phyloP scores from a whole-genome alignment of 1,140 invertebrate genomes.

The Listronotus bonariensis region DNA sequence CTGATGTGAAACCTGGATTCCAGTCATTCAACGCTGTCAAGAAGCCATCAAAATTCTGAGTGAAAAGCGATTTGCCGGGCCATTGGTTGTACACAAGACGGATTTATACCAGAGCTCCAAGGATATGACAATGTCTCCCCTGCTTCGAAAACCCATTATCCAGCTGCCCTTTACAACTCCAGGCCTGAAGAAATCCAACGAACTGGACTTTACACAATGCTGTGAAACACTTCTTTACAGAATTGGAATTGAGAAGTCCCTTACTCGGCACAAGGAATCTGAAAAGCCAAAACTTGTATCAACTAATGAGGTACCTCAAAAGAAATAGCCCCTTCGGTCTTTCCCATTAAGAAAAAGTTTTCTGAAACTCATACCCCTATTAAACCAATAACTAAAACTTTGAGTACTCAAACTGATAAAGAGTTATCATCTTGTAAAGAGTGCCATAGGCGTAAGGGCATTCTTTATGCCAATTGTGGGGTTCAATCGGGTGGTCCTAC shows the following conservation, averaged over 20 bases:
- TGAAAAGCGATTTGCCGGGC: conserved; percentile 34
- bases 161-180: conserved; percentile 38
- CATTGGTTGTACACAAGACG: conserved; percentile 28
- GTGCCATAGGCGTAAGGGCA: conserved; percentile 32
- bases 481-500: conserved; percentile 26
- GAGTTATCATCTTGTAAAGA: conserved; percentile 34
- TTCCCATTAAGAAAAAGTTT: background rate
- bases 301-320: conserved; percentile 8
- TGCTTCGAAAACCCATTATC: conserved; percentile 20
- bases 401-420: conserved; percentile 30
- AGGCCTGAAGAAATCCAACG: conserved; percentile 4
- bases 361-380: background rate
- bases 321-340: background rate
- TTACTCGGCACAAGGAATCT: background rate
- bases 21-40: conserved; percentile 44
- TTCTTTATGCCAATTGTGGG: conserved; percentile 18
- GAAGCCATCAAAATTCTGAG: conserved; percentile 38
- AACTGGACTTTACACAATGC: conserved; percentile 24
- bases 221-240: conserved; percentile 24
- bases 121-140: conserved; percentile 34
- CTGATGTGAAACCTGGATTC: conserved; percentile 34
- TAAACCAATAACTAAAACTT: conserved; percentile 1
- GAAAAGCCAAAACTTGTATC: background rate
- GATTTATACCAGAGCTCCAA: conserved; percentile 1
- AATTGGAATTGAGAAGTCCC: conserved; percentile 26